Base-by-base conservation (phyloP, 1,140 invertebrate species). In the Bilobella aurantiaca region DNA sequence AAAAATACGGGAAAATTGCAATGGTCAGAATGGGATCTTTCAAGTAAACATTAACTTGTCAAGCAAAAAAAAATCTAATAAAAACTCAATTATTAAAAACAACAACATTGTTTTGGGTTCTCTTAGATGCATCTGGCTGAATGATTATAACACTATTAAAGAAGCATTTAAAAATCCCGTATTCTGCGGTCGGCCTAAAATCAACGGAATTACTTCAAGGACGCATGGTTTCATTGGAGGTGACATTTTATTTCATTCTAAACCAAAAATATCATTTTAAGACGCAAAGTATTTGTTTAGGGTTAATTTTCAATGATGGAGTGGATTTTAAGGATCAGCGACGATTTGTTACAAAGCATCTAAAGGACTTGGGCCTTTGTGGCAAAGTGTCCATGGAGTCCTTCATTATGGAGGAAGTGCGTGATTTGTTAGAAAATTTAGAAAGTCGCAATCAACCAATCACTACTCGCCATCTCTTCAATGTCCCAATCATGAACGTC, bases 271-370 rank as follows among this genome's bases (percentile, higher is more conserved):
- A 23, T 21, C 21, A 21, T 28, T 2, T 18, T 28, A 21, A 58
- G 34, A 49, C 37, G 27, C 30, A 25, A 53, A 47, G 53, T 23
- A 32, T 23, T 18, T 29, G 5, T 56, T 18, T 23, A 68, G 69
- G 66, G 1, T 63, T 71, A 58, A 68, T 64, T 56, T 71, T 71
- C 28, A 71, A 67, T 29, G 67, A 69, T 5, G 67, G 70, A 27
- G 16, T 32, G 28, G 47, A 58, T 16, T 62, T 64, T n/a, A 56
- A 18, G 1, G 70, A 69, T 21, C 67, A 71, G 32, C 64, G 65
- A 53, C 29, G 59, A 27, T 69, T 71, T 63, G 28, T 34, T 0
- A 16, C 64, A 1, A 46, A 64, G 21, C 18, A 62, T 14, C 37
- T 69, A 12, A 69, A 62, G 53, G 47, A 58, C 23, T 53, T 66